phyloP scores from a whole-genome alignment of 2,797 vertebrate species.

The Lophius americanus region DNA sequence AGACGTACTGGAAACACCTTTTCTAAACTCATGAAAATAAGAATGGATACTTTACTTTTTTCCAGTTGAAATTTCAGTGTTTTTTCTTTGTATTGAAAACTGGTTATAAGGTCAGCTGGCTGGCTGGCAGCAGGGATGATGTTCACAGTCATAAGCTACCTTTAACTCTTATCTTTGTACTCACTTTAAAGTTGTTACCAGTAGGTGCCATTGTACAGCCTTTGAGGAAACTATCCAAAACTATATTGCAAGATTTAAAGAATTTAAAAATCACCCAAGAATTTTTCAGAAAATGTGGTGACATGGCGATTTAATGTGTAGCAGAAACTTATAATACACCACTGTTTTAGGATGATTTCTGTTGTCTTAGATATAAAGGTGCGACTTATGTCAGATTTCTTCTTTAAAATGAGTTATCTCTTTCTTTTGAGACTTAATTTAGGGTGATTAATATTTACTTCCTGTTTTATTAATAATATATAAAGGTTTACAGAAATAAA shows the following conservation, averaged over 20 bases:
- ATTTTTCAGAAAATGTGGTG: constrained; percentile 12
- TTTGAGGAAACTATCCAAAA: constrained; percentile 26
- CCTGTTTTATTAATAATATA: constrained; percentile 13
- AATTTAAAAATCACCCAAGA: constrained; percentile 3
- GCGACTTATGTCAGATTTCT: constrained; percentile 8
- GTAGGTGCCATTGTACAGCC: constrained; percentile 26
- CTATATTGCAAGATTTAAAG: constrained; percentile 10
- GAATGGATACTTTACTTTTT: constrained; percentile 10
- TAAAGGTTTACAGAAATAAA: constrained; percentile 30
- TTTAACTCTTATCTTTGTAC: background rate
- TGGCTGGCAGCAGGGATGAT: constrained; percentile 8
- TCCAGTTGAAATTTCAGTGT: background rate
- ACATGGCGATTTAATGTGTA: constrained; percentile 26
- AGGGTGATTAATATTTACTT: constrained; percentile 19
- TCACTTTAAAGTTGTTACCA: background rate
- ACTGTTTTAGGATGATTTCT: constrained; percentile 31
- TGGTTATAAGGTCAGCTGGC: constrained; percentile 11
- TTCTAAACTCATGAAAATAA: constrained; percentile 5
- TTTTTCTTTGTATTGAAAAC: constrained; percentile 13
- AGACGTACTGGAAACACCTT: constrained; percentile 24
- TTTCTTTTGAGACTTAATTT: constrained; percentile 5
- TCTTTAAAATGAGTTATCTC: background rate
- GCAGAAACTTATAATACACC: constrained; percentile 13
- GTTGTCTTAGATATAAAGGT: constrained; percentile 31
- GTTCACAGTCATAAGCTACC: background rate